phyloP scores from a whole-genome alignment of 2,113 vertebrate species.

The Anseranas semipalmata region DNA sequence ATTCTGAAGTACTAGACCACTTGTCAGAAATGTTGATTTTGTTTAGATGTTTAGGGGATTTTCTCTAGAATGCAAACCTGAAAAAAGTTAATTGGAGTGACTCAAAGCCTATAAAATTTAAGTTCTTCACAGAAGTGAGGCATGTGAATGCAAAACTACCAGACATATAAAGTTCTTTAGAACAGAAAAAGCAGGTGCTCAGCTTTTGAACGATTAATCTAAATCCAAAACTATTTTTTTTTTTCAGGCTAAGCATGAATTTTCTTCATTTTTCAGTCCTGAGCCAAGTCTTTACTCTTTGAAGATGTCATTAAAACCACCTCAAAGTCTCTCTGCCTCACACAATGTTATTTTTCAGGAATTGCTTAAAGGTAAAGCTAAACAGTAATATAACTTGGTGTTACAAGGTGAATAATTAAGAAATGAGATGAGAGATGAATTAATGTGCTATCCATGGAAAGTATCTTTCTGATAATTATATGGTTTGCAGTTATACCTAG shows the following conservation, averaged over 20 bases:
- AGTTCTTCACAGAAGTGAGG: background rate
- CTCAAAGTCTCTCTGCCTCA: background rate
- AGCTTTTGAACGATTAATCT: slow-evolving; percentile 29
- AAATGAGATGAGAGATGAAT: background rate
- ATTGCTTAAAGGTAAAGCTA: slow-evolving; percentile 13
- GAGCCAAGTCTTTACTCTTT: slow-evolving; percentile 12
- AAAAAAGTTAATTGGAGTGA: background rate
- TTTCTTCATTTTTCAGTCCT: background rate
- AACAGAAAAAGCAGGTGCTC: background rate
- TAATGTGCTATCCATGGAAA: background rate
- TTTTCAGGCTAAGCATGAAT: background rate
- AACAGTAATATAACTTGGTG: background rate
- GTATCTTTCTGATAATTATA: background rate
- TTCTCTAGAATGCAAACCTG: background rate
- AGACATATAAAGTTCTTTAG: background rate
- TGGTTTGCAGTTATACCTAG: background rate
- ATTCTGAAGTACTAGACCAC: background rate
- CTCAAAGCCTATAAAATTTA: background rate
- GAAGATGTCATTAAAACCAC: slow-evolving; percentile 25
- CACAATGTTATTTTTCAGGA: background rate
- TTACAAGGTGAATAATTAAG: slow-evolving; percentile 6
- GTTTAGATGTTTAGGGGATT: background rate
- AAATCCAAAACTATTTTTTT: background rate
- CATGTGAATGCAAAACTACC: background rate
- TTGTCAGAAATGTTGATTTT: background rate